Percentiles rank a stretch among this genome's conserved stretches.
These are phyloP conservation scores for Buphagus erythrorhynchus DNA, from an alignment of 2,797 vertebrate species.

Conservation along the genomic window DNA sequence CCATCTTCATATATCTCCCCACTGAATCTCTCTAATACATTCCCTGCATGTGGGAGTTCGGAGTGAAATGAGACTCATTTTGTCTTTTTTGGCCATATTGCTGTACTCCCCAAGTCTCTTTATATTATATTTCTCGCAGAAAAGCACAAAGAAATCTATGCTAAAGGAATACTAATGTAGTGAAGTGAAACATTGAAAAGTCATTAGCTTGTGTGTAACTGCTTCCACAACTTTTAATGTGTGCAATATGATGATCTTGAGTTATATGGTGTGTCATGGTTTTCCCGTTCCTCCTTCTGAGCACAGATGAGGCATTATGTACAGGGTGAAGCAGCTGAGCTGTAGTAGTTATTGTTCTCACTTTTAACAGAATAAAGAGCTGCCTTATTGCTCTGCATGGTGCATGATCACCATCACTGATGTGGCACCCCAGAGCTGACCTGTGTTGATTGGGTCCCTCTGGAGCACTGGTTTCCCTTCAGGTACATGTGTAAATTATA, in stretches of 20 bases:
- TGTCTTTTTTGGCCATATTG: conserved; percentile 57
- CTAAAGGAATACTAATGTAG: conserved; percentile 56
- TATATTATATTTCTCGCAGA: conserved; percentile 37
- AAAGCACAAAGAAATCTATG: conserved; percentile 41
- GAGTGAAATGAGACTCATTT: conserved; percentile 54
- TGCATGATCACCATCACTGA: rapidly evolving
- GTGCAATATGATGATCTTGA: conserved; percentile 4
- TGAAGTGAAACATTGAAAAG: conserved; percentile 43
- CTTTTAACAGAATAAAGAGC: neutral
- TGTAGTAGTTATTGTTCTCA: neutral
- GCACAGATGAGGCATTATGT: neutral
- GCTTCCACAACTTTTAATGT: conserved; percentile 27
- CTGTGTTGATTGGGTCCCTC: neutral
- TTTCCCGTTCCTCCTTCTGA: conserved; percentile 1
- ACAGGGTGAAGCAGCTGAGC: neutral
- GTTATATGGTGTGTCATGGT: neutral
- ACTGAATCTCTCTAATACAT: neutral
- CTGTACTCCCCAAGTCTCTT: conserved; percentile 57
- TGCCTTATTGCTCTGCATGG: neutral
- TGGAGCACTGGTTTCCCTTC: neutral
- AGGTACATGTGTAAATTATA: neutral
- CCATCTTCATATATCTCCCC: conserved; percentile 3
- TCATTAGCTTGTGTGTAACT: conserved; percentile 53
- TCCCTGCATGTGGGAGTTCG: conserved; percentile 30
- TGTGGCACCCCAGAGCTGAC: neutral